A percentile compares a stretch with the other conserved stretches of the same genome.
These are phyloP conservation scores for Prionace glauca DNA, from an alignment of 2,797 vertebrate species.

Conservation along the genomic window DNA sequence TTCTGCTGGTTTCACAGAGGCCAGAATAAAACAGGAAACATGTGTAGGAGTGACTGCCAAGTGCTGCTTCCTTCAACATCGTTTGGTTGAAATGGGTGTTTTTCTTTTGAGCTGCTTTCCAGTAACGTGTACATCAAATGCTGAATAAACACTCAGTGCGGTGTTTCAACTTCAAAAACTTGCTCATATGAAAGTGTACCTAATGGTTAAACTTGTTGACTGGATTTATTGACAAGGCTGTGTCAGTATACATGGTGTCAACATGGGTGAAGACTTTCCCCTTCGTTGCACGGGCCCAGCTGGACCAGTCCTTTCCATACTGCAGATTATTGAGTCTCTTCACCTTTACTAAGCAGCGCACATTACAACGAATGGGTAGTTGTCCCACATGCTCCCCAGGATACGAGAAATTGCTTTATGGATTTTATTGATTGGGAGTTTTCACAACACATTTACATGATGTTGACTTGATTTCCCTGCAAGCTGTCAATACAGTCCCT, in stretches of 20 bases:
- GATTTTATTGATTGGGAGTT: slow-evolving; percentile 30
- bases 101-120: background rate
- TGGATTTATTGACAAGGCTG: slow-evolving; percentile 24
- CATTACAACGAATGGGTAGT: background rate
- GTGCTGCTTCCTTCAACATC: background rate
- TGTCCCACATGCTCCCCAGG: background rate
- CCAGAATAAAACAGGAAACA: background rate
- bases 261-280: background rate
- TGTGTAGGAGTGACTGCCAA: background rate
- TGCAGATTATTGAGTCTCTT: slow-evolving; percentile 9
- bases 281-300: slow-evolving; percentile 1
- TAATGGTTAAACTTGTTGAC: background rate
- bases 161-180: background rate
- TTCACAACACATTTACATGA: slow-evolving; percentile 29
- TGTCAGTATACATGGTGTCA: background rate
- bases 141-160: background rate
- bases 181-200: background rate
- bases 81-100: too few relatives aligned
- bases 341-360: background rate
- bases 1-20: background rate
- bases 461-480: slow-evolving; percentile 27
- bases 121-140: background rate
- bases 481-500: slow-evolving; percentile 24
- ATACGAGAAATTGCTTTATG: background rate
- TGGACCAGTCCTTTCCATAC: background rate